phyloP scores from a whole-genome alignment of 2,113 vertebrate species.

The Anoura caudifer region DNA sequence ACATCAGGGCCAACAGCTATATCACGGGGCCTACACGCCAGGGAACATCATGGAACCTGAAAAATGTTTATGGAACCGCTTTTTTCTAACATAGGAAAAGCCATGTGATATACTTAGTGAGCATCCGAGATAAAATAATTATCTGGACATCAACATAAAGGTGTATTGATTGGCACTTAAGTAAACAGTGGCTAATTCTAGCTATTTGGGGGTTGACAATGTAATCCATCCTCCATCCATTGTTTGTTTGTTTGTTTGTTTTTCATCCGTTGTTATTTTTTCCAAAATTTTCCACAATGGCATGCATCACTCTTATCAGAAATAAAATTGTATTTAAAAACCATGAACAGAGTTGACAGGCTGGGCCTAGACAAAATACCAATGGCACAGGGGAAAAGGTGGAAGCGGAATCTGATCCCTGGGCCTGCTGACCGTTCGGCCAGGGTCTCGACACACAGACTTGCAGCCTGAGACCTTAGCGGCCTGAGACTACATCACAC shows the following conservation, averaged over 20 bases:
- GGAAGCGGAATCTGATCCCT: neutral
- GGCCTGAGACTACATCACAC: neutral
- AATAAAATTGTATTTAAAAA: neutral
- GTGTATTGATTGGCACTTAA: neutral
- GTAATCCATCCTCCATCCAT: neutral
- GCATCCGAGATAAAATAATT: neutral
- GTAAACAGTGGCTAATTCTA: neutral
- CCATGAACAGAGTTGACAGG: neutral
- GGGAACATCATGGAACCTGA: too few species aligned
- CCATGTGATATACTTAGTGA: neutral
- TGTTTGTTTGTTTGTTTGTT: neutral
- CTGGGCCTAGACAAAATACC: neutral
- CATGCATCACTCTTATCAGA: neutral
- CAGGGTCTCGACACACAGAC: neutral
- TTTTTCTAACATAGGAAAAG: neutral
- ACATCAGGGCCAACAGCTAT: too few species aligned
- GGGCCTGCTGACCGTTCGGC: neutral
- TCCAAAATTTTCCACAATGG: neutral
- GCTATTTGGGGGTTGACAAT: neutral
- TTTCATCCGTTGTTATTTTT: neutral
- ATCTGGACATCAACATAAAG: slow-evolving; percentile 1
- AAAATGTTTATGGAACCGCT: neutral
- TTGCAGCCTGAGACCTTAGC: neutral
- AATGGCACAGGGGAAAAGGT: neutral
- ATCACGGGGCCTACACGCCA: too few species aligned